Percentiles rank a stretch among this genome's conserved stretches.
Conservation (phyloP, 1,140 invertebrate species). For the Patella vulgata region DNA sequence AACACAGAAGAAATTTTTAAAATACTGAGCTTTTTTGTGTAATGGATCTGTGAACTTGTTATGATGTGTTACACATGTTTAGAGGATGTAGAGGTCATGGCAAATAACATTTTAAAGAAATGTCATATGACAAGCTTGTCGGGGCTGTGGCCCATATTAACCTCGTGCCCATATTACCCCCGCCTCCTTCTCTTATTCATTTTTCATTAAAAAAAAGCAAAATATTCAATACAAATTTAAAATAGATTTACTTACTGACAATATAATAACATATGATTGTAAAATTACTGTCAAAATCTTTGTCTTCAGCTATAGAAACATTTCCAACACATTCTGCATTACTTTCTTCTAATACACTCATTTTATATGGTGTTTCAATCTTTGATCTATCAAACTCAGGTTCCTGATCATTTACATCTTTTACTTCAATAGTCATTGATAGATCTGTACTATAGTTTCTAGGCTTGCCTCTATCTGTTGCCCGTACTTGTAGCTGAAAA, state of each 20-base stretch:
- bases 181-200: no score
- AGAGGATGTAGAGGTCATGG: no score
- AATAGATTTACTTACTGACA: constrained; percentile 49
- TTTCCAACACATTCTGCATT: constrained; percentile 17
- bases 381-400: constrained; percentile 36
- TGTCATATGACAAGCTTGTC: no score
- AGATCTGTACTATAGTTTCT: constrained; percentile 23
- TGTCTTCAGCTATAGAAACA: constrained; percentile 43
- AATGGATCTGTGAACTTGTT: no score
- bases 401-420: constrained; percentile 48
- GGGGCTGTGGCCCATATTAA: no score
- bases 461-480: constrained; percentile 40
- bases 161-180: no score
- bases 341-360: constrained; percentile 36
- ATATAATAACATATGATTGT: constrained; percentile 51
- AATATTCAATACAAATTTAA: no score
- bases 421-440: constrained; percentile 37
- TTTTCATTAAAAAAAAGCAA: no score
- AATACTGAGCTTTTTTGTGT: no score
- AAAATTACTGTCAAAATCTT: constrained; percentile 38
- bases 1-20: no score
- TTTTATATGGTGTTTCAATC: constrained; percentile 28
- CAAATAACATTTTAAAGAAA: no score
- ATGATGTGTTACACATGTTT: no score
- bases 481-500: constrained; percentile 34